Percentiles rank a stretch among this genome's conserved stretches.
Evolutionary conservation across 1,140 invertebrate species (phyloP).

Genomic region (Platorchestia sp.): DNA sequence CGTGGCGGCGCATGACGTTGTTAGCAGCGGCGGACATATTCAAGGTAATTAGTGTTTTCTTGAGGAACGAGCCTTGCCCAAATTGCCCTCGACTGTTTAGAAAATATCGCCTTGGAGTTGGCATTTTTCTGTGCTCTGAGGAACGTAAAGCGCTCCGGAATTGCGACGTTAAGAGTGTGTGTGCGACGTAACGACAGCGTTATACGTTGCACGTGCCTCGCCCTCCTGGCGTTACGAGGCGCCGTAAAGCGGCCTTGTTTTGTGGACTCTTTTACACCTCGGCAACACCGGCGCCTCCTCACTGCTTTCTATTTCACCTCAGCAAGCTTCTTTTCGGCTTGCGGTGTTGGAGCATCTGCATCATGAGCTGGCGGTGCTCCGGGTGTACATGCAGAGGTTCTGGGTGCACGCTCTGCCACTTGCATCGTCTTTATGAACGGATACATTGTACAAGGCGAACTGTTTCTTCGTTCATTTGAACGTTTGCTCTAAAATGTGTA

Average conservation of each 20-base stretch:
- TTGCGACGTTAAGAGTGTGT: neutral
- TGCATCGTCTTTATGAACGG: too few relatives aligned
- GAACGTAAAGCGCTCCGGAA: neutral
- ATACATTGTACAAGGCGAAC: too few relatives aligned
- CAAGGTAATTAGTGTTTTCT: neutral
- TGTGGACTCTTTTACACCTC: slow-evolving; percentile 6
- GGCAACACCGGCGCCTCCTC: neutral
- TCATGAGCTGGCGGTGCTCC: neutral
- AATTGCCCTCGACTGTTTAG: neutral
- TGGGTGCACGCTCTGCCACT: too few relatives aligned
- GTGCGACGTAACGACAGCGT: neutral
- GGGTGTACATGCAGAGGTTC: too few relatives aligned
- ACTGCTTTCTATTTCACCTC: neutral
- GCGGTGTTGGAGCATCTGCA: neutral
- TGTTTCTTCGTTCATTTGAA: too few relatives aligned
- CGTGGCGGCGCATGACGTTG: too few relatives aligned
- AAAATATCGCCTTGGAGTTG: neutral
- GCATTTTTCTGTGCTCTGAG: neutral
- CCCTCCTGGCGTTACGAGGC: neutral
- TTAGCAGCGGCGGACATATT: neutral
- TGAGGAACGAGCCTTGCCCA: neutral
- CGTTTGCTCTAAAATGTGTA: too few relatives aligned
- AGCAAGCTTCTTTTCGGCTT: neutral
- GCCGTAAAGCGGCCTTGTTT: neutral
- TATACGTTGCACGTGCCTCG: neutral